Evolutionary conservation across 2,113 vertebrate genomes (phyloP), one percentile per base, ranked within the genome.

Genomic region (Neoarius graeffei): DNA sequence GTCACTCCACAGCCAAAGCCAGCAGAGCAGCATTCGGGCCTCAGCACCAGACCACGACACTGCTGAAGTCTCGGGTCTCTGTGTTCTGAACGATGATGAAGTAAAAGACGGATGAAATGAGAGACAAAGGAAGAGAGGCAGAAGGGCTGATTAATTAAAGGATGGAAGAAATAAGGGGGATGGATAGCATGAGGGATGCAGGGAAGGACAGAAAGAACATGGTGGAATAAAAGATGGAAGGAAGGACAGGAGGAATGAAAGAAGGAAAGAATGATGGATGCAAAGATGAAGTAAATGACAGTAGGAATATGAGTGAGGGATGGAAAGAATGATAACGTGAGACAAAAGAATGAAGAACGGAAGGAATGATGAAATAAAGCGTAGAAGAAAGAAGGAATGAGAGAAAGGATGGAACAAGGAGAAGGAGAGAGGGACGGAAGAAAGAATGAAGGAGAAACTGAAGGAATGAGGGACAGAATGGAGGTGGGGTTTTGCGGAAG

Each of bases 1-100:
- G 64, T 71, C 73, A 57, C 87, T 89, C 87, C 64, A 35, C 17
- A 84, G 71, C 74, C 42, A 13, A 5, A 52, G 48, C 20, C 42
- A 48, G 10, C 35, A 48, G 19, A 48, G 71, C 7, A 23, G 30
- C 13, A 0, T 30, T 13, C 15, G n/a, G 13, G 30, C 1, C 67
- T 7, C 67, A 30, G 19, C 71, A 48, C 23, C 10, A 20, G 7
- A 35, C 13, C 13, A 35, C 67, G 17, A 17, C 14, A 5, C 27
- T 15, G 27, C 30, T 74, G 19, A 19, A 35, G 35, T 35, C 30
- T 42, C 30, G 2, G 8, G 30, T 71, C 0, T 67, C n/a, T 14
- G n/a, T 5, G 66, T 67, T 67, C 3, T 42, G 42, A 42, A 42
- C 42, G 42, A 42, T 42, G 42, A 42, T 42, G 42, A 42, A 42